Evolutionary conservation across 2,113 vertebrate genomes (phyloP).

Genomic region (Cephalopterus ornatus): DNA sequence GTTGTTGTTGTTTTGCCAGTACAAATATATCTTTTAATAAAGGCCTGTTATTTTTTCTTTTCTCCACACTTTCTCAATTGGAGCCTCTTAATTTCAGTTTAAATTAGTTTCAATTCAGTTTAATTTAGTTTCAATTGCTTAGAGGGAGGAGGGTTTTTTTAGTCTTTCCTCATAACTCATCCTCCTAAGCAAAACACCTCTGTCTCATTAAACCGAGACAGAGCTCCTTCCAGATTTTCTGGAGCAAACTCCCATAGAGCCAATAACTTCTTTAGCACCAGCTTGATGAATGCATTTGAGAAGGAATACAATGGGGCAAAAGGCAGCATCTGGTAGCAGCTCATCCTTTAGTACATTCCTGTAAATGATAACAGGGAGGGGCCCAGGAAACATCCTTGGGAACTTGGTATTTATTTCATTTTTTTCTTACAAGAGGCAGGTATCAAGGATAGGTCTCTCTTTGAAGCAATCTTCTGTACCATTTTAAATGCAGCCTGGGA

Average conservation of each 20-base stretch:
- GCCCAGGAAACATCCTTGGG: not conserved
- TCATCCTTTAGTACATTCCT: not conserved
- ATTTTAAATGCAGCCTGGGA: not conserved
- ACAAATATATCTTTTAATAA: too few relatives aligned
- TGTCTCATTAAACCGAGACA: too few relatives aligned
- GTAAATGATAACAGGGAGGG: not conserved
- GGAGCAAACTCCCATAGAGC: not conserved
- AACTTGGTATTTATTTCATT: not conserved
- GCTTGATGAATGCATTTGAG: not conserved
- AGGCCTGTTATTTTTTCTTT: too few relatives aligned
- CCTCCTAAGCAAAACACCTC: too few relatives aligned
- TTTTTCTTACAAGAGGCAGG: not conserved
- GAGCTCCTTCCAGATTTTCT: not conserved
- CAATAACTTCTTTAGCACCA: not conserved
- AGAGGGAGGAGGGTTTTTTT: too few relatives aligned
- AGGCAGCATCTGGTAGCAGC: not conserved
- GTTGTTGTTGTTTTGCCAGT: too few relatives aligned
- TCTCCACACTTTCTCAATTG: too few relatives aligned
- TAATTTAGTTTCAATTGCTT: too few relatives aligned
- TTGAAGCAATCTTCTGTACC: not conserved
- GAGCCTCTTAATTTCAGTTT: too few relatives aligned
- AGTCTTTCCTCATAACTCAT: too few relatives aligned
- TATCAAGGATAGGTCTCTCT: not conserved
- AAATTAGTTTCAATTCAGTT: too few relatives aligned
- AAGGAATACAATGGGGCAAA: not conserved